Evolutionary conservation across 2,888 invertebrate species (phyloP).

Genomic region (Lepidonotus clava): DNA sequence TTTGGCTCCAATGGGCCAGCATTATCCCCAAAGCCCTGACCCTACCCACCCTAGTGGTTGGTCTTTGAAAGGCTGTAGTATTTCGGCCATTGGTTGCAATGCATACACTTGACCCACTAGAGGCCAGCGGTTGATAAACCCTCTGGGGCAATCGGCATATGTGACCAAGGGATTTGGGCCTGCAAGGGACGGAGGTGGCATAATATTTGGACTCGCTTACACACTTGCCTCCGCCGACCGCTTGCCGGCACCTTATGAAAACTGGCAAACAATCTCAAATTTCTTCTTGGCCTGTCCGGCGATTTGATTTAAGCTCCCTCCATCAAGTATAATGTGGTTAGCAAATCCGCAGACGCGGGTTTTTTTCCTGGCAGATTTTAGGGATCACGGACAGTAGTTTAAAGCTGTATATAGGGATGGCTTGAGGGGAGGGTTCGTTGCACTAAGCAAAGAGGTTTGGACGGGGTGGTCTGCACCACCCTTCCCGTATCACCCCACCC

Average conservation of each 20-base stretch:
- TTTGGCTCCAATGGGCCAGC: conserved; percentile 6
- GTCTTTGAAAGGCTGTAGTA: conserved; percentile 21
- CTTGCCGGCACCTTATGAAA: background rate
- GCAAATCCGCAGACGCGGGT: no score
- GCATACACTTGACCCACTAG: conserved; percentile 27
- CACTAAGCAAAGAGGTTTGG: no score
- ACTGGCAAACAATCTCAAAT: conserved; percentile 10
- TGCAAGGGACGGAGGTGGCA: background rate
- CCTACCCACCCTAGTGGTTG: background rate
- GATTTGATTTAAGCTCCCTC: background rate
- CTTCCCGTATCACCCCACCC: no score
- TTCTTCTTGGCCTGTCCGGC: background rate
- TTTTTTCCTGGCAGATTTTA: no score
- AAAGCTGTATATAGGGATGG: no score
- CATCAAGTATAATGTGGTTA: background rate
- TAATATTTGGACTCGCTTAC: conserved; percentile 27
- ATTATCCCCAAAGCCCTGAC: background rate
- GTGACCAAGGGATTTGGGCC: background rate
- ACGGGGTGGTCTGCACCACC: no score
- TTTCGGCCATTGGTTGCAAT: conserved; percentile 16
- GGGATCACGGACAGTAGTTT: no score
- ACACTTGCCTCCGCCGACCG: background rate
- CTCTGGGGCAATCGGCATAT: background rate
- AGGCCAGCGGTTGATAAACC: background rate
- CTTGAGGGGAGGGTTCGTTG: no score